phyloP scores from a whole-genome alignment of 2,113 vertebrate species.

The Macquaria australasica region DNA sequence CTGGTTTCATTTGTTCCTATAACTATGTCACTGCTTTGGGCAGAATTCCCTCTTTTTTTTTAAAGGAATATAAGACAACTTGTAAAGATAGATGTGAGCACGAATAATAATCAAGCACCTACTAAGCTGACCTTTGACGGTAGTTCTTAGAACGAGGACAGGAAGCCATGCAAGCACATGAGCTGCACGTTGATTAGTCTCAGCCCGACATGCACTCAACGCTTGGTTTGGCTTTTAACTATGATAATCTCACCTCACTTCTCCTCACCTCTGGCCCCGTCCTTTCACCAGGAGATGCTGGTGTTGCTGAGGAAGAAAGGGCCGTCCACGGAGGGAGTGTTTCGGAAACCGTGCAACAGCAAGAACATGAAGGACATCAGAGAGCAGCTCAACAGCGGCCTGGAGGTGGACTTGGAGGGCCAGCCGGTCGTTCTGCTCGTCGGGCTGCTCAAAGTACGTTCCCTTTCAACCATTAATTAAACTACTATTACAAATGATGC shows the following conservation, averaged over 20 bases:
- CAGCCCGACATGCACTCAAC: not conserved
- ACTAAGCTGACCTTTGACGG: not conserved
- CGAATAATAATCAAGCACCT: not conserved
- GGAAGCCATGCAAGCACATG: not conserved
- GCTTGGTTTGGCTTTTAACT: not conserved
- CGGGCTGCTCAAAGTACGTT: slow-evolving; percentile 91
- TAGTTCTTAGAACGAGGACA: slow-evolving; percentile 5
- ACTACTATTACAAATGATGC: not conserved
- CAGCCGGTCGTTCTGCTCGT: slow-evolving; percentile 90
- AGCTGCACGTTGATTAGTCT: not conserved
- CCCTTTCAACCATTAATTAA: too few relatives aligned
- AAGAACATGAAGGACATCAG: slow-evolving; percentile 90
- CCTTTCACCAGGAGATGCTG: slow-evolving; percentile 87
- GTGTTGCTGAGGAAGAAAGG: slow-evolving; percentile 88
- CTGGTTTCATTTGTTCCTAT: not conserved
- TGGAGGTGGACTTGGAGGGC: slow-evolving; percentile 83
- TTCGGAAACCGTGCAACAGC: slow-evolving; percentile 91
- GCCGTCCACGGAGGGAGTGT: slow-evolving; percentile 92
- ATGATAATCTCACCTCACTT: not conserved
- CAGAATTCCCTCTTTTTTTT: not conserved
- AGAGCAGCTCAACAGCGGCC: slow-evolving; percentile 89
- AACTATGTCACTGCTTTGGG: not conserved
- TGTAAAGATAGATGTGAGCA: not conserved
- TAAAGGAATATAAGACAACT: not conserved
- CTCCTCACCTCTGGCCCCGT: not conserved